Evolutionary conservation across 2,888 invertebrate species (phyloP).

Genomic region (Drepana falcataria): DNA sequence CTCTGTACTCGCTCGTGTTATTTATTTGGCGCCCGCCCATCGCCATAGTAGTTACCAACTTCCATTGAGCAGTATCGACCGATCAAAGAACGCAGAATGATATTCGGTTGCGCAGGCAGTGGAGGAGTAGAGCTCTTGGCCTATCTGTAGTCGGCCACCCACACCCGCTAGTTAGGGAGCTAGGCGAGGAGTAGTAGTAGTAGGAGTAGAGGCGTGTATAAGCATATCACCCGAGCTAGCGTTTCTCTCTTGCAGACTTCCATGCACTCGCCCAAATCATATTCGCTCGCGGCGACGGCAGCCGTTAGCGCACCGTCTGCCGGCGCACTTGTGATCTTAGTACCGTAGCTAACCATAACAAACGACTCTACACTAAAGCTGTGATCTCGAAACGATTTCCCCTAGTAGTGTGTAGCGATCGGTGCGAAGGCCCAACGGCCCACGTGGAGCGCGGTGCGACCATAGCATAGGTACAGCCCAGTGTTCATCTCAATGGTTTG

Average conservation of each 20-base stretch:
- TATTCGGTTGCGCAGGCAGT: background rate
- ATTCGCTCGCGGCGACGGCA: slow-evolving; percentile 81
- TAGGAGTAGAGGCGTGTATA: slow-evolving; percentile 8
- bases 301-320: slow-evolving; percentile 72
- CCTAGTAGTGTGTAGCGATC: slow-evolving; percentile 55
- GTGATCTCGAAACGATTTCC: slow-evolving; percentile 66
- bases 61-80: too few species aligned
- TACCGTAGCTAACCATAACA: slow-evolving; percentile 60
- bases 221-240: slow-evolving; percentile 50
- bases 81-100: background rate
- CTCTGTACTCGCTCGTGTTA: background rate
- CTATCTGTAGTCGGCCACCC: too few species aligned
- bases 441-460: slow-evolving; percentile 13
- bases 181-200: background rate
- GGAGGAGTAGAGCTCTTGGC: too few species aligned
- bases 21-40: too few species aligned
- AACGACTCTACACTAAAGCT: slow-evolving; percentile 64
- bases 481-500: slow-evolving; percentile 72
- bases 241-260: slow-evolving; percentile 85
- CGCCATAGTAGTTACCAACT: too few species aligned
- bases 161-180: too few species aligned
- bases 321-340: slow-evolving; percentile 48
- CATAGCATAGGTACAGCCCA: slow-evolving; percentile 62
- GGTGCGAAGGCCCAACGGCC: slow-evolving; percentile 15
- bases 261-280: slow-evolving; percentile 86